phyloP scores from a whole-genome alignment of 2,113 vertebrate genomes.

The Bos javanicus region DNA sequence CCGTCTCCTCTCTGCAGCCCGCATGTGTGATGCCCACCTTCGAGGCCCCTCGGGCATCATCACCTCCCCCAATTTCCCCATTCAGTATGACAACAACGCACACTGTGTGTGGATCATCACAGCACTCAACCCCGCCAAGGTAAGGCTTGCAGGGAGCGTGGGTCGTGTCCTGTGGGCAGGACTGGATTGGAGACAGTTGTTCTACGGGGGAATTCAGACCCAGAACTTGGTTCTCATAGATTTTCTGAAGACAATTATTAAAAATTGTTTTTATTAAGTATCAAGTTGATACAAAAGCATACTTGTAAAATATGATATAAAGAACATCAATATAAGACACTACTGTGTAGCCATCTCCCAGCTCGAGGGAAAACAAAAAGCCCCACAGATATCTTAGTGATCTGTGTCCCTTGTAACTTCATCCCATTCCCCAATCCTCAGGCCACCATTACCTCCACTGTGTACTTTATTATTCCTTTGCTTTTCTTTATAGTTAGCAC shows the following conservation, averaged over 20 bases:
- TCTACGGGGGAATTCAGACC: background rate
- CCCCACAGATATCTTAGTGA: background rate
- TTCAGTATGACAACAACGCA: constrained; percentile 98
- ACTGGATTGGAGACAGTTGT: background rate
- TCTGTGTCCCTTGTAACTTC: background rate
- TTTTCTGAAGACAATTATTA: background rate
- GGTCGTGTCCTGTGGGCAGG: background rate
- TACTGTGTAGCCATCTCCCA: background rate
- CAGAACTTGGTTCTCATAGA: background rate
- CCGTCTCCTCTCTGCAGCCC: constrained; percentile 82
- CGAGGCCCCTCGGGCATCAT: constrained; percentile 93
- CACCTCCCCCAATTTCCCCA: constrained; percentile 97
- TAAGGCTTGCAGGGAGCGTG: constrained; percentile 66
- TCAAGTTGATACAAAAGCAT: background rate
- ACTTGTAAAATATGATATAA: background rate
- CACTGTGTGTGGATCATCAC: constrained; percentile 99
- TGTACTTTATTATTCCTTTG: background rate
- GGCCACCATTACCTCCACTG: background rate
- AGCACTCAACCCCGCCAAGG: constrained; percentile 92
- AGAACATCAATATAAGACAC: background rate
- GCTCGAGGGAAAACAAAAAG: background rate
- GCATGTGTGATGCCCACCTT: constrained; percentile 94
- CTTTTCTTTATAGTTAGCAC: background rate
- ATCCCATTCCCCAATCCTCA: background rate
- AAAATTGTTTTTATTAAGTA: background rate